A percentile compares a stretch with the other conserved stretches of the same genome.
These are phyloP conservation scores for Cylindroiulus punctatus DNA, from an alignment of 2,888 invertebrate species.

Conservation along the genomic window DNA sequence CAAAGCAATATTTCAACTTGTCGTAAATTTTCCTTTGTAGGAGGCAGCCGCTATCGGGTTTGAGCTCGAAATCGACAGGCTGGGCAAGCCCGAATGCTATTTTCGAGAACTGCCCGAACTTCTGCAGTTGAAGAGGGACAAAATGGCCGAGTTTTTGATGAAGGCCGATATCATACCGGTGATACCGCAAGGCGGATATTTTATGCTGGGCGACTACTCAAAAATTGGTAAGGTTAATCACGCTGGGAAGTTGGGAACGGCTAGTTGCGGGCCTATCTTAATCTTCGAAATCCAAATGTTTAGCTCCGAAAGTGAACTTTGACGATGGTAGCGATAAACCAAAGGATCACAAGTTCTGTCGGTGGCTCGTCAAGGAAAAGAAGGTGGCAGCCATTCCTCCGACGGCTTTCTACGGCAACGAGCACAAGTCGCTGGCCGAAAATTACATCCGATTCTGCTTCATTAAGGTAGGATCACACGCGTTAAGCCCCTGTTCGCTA, in stretches of 20 bases:
- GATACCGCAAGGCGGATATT: conserved; percentile 96
- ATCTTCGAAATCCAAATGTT: not conserved
- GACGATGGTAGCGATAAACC: conserved; percentile 70
- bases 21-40: conserved; percentile 66
- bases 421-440: conserved; percentile 83
- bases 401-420: conserved; percentile 87
- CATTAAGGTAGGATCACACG: conserved; percentile 77
- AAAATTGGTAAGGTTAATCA: conserved; percentile 72
- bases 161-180: conserved; percentile 90
- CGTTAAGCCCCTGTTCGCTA: not conserved
- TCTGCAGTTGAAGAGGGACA: conserved; percentile 81
- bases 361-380: conserved; percentile 93
- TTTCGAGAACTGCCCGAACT: conserved; percentile 80
- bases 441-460: conserved; percentile 92
- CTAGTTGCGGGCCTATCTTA: not conserved
- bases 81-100: conserved; percentile 82
- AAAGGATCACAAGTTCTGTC: conserved; percentile 89
- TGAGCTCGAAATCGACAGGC: conserved; percentile 80
- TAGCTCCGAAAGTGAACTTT: conserved; percentile 75
- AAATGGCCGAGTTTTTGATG: conserved; percentile 76
- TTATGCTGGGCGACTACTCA: conserved; percentile 94
- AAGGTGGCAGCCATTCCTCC: conserved; percentile 94
- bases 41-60: conserved; percentile 92
- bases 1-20: not conserved
- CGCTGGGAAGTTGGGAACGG: not conserved